Evolutionary conservation across 2,888 invertebrate genomes (phyloP).

Genomic region (Kryphioiulus occultus): DNA sequence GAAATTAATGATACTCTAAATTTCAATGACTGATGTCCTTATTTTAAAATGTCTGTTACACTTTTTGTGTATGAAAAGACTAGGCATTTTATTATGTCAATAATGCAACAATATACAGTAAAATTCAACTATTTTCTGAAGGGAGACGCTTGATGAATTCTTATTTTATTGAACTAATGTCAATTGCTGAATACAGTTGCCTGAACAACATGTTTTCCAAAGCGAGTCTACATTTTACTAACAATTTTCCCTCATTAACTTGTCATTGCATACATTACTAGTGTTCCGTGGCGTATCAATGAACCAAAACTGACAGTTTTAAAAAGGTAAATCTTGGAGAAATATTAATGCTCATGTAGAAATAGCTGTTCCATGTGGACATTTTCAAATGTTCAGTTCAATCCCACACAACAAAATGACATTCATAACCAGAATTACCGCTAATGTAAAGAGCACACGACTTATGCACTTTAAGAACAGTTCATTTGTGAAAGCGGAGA

Average conservation of each 20-base stretch:
- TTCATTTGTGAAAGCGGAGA: not conserved
- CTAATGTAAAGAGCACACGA: not conserved
- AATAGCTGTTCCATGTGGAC: not conserved
- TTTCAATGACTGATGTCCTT: no score
- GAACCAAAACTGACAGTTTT: not conserved
- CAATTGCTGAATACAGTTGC: not conserved
- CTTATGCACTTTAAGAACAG: not conserved
- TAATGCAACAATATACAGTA: not conserved
- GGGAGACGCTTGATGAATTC: not conserved
- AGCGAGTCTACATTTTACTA: not conserved
- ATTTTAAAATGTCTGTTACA: not conserved
- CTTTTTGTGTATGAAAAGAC: not conserved
- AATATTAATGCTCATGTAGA: not conserved
- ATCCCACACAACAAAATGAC: not conserved
- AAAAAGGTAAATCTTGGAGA: not conserved
- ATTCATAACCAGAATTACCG: not conserved
- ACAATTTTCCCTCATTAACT: not conserved
- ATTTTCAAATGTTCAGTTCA: not conserved
- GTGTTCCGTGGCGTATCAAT: not conserved
- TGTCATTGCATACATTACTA: not conserved
- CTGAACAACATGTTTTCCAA: not conserved
- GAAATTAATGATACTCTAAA: no score
- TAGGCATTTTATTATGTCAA: not conserved
- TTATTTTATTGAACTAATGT: not conserved
- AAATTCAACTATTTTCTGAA: not conserved